Base-by-base conservation (phyloP, 2,888 invertebrate species). In the Papilio elwesi region DNA sequence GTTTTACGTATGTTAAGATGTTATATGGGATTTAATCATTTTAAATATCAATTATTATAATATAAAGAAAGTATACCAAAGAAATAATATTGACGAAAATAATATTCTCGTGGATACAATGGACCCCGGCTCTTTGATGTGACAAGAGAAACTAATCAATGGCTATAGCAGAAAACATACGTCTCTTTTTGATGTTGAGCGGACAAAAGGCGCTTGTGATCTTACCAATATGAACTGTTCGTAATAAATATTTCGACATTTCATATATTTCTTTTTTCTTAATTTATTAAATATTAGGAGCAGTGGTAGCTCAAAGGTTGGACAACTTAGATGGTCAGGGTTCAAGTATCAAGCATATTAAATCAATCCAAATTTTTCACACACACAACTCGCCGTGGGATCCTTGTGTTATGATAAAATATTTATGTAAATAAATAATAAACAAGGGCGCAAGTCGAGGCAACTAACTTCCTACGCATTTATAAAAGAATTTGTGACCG, bases 131-230 rank as follows among this genome's bases (percentile, higher is more conserved):
- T 76, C 90, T 93, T 93, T 93, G 93, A 93, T 90, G 92, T 92
- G 90, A 92, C 92, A 90, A 84, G 86, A 84, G 84, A 87, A 82
- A 83, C 85, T 87, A 91, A 90, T 91, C 90, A 92, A 92, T 90
- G 87, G 84, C 78, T 84, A 84, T 87, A 83, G 85, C 84, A 83
- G 85, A 85, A 88, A 87, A 87, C 82, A 81, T 81, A 82, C 82
- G 78, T 76, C 81, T 26, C 81, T 84, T 86, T 88, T 90, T 88
- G 88, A 90, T 87, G 86, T 89, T 77, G 74, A 78, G 81, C 82
- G 75, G 68, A 69, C 70, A 69, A 75, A 74, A 76, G 70, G 70
- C 74, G 73, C 43, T 62, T 77, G 76, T 79, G 77, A 78, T 78
- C 71, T 75, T 66, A 77, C 75, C 78, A 78, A 78, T 73, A 76